Conservation (phyloP, 2,797 vertebrate genomes). For the Oryzias dopingdopingensis region DNA sequence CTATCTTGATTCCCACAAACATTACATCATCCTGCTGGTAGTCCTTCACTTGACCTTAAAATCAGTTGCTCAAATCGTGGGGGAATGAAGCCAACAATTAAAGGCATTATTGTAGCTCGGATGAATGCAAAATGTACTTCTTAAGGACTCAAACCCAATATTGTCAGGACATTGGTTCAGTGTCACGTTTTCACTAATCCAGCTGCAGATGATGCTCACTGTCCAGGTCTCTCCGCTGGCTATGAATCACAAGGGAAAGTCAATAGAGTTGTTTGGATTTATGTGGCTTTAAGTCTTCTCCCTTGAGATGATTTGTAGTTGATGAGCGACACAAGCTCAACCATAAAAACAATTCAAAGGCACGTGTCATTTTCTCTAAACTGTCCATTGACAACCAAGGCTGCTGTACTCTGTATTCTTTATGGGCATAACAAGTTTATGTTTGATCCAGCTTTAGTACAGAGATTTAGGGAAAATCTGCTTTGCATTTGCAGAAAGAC, state of each 20-base stretch:
- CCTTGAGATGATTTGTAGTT: conserved; percentile 65
- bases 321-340: conserved; percentile 50
- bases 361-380: conserved; percentile 54
- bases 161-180: conserved; percentile 36
- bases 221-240: conserved; percentile 42
- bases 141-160: conserved; percentile 24
- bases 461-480: not conserved
- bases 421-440: conserved; percentile 12
- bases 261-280: conserved; percentile 73
- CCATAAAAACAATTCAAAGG: conserved; percentile 60
- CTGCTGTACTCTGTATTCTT: conserved; percentile 25
- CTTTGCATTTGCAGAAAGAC: no score
- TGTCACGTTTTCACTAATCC: conserved; percentile 40
- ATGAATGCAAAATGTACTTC: conserved; percentile 27
- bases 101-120: conserved; percentile 26
- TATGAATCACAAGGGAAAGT: conserved; percentile 66
- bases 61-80: conserved; percentile 30
- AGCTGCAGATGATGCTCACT: conserved; percentile 43
- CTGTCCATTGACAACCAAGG: conserved; percentile 46
- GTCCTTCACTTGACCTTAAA: conserved; percentile 71
- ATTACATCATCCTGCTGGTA: conserved; percentile 61
- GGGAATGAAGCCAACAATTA: conserved; percentile 21
- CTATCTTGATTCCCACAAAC: conserved; percentile 65
- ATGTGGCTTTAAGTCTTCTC: conserved; percentile 58
- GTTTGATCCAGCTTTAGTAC: not conserved